Evolutionary conservation across 2,797 vertebrate genomes (phyloP).

Genomic region (Chanos chanos): DNA sequence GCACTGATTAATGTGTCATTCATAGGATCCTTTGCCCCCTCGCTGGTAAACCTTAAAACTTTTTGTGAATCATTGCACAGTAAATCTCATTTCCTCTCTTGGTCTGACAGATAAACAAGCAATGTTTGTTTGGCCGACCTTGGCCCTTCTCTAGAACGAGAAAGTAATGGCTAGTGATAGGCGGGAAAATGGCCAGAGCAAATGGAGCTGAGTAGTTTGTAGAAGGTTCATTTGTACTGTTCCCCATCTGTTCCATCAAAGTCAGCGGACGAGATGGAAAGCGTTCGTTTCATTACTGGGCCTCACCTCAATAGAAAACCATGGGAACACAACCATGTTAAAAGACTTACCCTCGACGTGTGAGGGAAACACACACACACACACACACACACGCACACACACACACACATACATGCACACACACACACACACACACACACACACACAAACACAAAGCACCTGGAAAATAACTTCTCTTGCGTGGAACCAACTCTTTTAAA

Average conservation of each 20-base stretch:
- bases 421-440: too few species aligned
- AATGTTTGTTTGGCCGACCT: constrained; percentile 34
- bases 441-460: too few species aligned
- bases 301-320: constrained; percentile 14
- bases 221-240: constrained; percentile 28
- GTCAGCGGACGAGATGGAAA: constrained; percentile 26
- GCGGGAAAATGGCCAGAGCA: constrained; percentile 41
- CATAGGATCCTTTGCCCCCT: too few species aligned
- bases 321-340: constrained; percentile 35
- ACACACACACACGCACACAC: too few species aligned
- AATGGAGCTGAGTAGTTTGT: constrained; percentile 42
- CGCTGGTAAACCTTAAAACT: not conserved
- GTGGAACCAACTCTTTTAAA: too few species aligned
- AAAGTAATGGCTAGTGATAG: constrained; percentile 42
- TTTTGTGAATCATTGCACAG: not conserved
- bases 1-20: too few species aligned
- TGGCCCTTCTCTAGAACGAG: constrained; percentile 35
- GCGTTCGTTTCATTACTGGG: constrained; percentile 43
- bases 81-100: constrained; percentile 10
- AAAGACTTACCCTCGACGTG: constrained; percentile 20
- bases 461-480: too few species aligned
- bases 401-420: too few species aligned
- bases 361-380: constrained; percentile 22
- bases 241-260: constrained; percentile 42
- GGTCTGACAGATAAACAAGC: constrained; percentile 31